These are phyloP conservation scores for Epistrophe grossulariae DNA, from an alignment of 2,888 invertebrate species.

Conservation along the genomic window DNA sequence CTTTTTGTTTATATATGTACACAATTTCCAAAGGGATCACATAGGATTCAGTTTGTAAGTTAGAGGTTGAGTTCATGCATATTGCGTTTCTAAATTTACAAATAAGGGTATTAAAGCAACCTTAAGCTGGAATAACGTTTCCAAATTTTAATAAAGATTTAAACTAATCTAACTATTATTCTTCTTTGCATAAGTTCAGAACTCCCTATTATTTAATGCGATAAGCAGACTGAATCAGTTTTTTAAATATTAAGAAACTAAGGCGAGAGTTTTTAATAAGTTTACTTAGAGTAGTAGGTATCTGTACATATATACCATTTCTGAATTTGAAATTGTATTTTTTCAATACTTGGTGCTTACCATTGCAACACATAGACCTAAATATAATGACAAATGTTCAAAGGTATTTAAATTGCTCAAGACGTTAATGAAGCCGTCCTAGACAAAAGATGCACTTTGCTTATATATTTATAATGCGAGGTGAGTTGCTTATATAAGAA, in stretches of 20 bases:
- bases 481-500: conserved; percentile 50
- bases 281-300: not conserved
- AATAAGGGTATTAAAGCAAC: no score
- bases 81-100: no score
- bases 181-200: no score
- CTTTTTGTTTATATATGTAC: not conserved
- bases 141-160: no score
- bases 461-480: conserved; percentile 50
- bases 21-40: not conserved
- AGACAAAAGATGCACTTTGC: conserved; percentile 65
- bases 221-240: no score
- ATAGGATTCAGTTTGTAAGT: no score
- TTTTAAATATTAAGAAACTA: not conserved
- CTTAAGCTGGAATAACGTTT: no score
- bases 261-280: not conserved
- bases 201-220: no score
- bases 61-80: not conserved
- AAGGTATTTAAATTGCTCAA: conserved; percentile 46
- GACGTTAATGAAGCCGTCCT: conserved; percentile 56
- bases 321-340: not conserved
- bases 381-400: conserved; percentile 18
- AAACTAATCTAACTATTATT: no score
- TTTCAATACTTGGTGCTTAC: not conserved
- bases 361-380: not conserved
- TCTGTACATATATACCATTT: not conserved